Evolutionary conservation across 2,113 vertebrate species (phyloP).

Genomic region (Ictidomys tridecemlineatus): DNA sequence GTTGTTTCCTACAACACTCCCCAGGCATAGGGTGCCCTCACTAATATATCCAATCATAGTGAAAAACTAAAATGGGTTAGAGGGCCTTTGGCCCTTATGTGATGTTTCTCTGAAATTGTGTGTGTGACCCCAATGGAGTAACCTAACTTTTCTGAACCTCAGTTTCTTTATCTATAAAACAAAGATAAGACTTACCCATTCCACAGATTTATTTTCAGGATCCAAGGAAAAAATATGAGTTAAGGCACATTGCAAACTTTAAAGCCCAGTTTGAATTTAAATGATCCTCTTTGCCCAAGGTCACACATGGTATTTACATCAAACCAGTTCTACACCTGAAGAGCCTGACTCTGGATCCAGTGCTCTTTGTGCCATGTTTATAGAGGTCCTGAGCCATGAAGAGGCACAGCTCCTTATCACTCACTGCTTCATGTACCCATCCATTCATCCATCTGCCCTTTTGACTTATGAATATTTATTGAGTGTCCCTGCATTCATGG

Average conservation of each 20-base stretch:
- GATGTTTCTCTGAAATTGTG: neutral
- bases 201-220: constrained; percentile 3
- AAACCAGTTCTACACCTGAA: neutral
- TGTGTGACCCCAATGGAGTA: neutral
- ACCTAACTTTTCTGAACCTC: neutral
- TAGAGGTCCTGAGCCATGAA: neutral
- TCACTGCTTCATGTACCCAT: neutral
- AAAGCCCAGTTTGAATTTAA: neutral
- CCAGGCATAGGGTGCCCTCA: neutral
- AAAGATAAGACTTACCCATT: constrained; percentile 3
- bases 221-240: neutral
- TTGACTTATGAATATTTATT: neutral
- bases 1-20: constrained; percentile 26
- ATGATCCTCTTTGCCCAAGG: neutral
- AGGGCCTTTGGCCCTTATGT: neutral
- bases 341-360: neutral
- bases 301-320: neutral
- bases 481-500: neutral
- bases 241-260: neutral
- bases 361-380: neutral
- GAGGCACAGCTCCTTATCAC: neutral
- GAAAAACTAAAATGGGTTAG: neutral
- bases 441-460: neutral
- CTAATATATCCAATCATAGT: neutral
- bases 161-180: constrained; percentile 2